Conservation (phyloP, 2,113 vertebrate genomes). For the Pelvicachromis taeniatus region DNA sequence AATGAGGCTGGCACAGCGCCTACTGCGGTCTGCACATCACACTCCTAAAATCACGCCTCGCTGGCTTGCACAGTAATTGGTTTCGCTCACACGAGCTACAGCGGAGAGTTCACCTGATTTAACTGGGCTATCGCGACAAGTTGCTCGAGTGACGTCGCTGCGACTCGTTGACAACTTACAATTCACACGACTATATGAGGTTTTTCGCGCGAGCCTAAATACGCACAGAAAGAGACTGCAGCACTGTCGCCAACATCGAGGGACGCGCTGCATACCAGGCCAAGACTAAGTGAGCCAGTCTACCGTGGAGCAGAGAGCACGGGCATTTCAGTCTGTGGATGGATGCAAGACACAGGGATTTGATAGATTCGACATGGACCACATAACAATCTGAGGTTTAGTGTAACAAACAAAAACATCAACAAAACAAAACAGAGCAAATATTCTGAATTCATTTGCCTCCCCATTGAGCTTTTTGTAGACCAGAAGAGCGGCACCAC, state of each 20-base stretch:
- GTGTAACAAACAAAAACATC: background rate
- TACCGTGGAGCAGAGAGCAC: background rate
- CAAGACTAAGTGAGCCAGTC: background rate
- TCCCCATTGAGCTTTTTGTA: background rate
- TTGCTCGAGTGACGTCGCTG: conserved; percentile 8
- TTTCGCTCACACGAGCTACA: background rate
- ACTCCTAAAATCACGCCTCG: conserved; percentile 18
- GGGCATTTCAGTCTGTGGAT: background rate
- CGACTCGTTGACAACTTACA: background rate
- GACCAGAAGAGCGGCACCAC: background rate
- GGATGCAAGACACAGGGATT: conserved; percentile 1
- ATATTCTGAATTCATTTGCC: background rate
- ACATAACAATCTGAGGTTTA: background rate
- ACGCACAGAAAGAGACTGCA: background rate
- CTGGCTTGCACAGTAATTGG: conserved; percentile 35
- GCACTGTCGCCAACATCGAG: background rate
- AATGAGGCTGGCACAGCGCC: conserved; percentile 23
- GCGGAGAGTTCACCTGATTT: conserved; percentile 28
- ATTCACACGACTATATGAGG: background rate
- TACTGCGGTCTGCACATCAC: conserved; percentile 29
- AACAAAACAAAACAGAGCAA: background rate
- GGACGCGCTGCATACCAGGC: conserved; percentile 1
- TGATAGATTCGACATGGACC: conserved; percentile 27
- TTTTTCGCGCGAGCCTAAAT: background rate
- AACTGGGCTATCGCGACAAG: conserved; percentile 44